A percentile compares a stretch with the other conserved stretches of the same genome.
These are phyloP conservation scores for Caenorhabditis tropicalis DNA, from an alignment of 1,140 invertebrate species.

Conservation along the genomic window DNA sequence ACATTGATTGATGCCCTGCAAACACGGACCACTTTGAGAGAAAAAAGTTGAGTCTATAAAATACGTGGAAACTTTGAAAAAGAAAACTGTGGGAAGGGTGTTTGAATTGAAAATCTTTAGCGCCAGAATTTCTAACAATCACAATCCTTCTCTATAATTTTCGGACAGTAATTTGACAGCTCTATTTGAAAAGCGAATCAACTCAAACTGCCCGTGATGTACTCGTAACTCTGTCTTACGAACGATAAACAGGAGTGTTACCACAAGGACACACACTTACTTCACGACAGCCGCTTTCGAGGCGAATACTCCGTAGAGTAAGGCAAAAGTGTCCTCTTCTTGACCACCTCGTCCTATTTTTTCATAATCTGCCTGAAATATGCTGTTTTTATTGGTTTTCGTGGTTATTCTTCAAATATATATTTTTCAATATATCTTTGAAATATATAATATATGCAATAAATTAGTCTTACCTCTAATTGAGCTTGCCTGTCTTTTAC, in stretches of 20 bases:
- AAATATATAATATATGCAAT: too few species aligned
- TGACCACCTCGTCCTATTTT: constrained; percentile 49
- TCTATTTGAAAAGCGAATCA: constrained; percentile 1
- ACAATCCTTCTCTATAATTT: constrained; percentile 11
- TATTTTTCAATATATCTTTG: not conserved
- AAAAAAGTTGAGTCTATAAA: not conserved
- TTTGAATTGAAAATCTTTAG: not conserved
- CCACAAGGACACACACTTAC: constrained; percentile 48
- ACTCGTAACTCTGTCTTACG: not conserved
- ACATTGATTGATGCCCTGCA: constrained; percentile 55
- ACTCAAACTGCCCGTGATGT: constrained; percentile 16
- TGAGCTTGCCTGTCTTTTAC: constrained; percentile 62
- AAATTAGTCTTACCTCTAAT: constrained; percentile 4
- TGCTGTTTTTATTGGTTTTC: too few species aligned
- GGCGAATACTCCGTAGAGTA: constrained; percentile 70
- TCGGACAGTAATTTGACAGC: constrained; percentile 32
- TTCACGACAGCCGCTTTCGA: constrained; percentile 66
- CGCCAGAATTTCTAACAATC: not conserved
- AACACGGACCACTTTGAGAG: not conserved
- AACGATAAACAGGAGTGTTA: not conserved
- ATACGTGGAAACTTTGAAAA: not conserved
- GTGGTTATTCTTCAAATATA: not conserved
- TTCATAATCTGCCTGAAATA: constrained; percentile 46
- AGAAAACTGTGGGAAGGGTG: constrained; percentile 15
- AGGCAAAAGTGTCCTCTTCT: constrained; percentile 68